Conservation (phyloP, 2,113 vertebrate species). For the Antidorcas marsupialis region DNA sequence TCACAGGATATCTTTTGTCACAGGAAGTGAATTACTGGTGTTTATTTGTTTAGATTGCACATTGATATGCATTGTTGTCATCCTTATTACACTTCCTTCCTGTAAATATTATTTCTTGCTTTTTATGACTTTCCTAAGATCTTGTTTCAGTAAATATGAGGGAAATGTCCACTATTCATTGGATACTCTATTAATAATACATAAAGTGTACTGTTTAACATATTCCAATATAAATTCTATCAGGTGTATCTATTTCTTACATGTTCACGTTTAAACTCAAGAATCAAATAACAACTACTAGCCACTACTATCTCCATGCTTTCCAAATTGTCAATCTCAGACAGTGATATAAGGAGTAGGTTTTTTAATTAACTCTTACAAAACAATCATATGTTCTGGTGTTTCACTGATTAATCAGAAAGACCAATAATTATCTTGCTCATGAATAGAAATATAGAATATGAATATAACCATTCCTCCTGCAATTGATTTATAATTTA, state of each 20-base stretch:
- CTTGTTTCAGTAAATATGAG: background rate
- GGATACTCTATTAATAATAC: background rate
- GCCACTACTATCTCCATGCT: background rate
- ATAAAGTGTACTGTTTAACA: background rate
- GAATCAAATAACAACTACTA: background rate
- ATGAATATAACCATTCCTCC: background rate
- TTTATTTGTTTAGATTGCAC: background rate
- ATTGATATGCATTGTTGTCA: background rate
- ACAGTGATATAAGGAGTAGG: background rate
- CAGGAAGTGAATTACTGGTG: background rate
- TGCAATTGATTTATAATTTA: conserved; percentile 42
- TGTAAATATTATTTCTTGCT: background rate
- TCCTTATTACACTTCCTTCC: background rate
- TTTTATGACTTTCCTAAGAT: background rate
- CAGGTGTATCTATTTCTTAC: background rate
- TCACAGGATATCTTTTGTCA: background rate
- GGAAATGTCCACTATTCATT: background rate
- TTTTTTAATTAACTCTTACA: background rate
- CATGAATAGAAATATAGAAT: background rate
- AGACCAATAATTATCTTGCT: background rate
- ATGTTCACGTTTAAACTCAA: background rate
- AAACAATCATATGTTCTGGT: background rate
- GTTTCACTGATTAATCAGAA: conserved; percentile 28
- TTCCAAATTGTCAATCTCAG: background rate
- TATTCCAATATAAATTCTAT: background rate